Base-by-base conservation (phyloP, 2,113 vertebrate species). In the Trinectes maculatus region DNA sequence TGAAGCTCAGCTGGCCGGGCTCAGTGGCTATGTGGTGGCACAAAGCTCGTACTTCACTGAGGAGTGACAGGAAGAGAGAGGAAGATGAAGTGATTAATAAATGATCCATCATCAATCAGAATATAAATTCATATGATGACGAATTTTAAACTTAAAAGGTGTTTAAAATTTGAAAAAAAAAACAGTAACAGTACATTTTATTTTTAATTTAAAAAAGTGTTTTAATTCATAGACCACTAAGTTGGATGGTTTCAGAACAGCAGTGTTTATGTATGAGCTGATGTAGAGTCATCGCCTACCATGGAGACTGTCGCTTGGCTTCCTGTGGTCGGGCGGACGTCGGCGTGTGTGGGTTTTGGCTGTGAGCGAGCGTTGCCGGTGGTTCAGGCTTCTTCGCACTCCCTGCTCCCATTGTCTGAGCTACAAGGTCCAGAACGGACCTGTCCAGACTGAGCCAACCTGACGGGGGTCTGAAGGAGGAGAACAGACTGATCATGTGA, bases 11-110 rank as follows among this genome's bases (percentile, higher is more conserved):
- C 66, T 97, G 98, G 44, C 94, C 95, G 0, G 92, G 87, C 85
- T 96, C 95, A 0, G 95, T 95, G 84, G 96, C 96, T 16, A 95
- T 91, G 79, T 96, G 96, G 88, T 97, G 95, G 77, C 96, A 97
- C 66, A 97, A 77, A 0, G 96, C 95, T 78, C 94, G 94, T 16
- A 97, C 95, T 66, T 95, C 91, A 2, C 97, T 98, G 91, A 36
- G 3, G 68, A 25, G 51, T 12, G 13, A 82, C 21, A 16, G 29
- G 18, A 29, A 26, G 4, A 33, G 33, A 54, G 33, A 36, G 3
- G 5, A 10, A 19, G n/a, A n/a, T n/a, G n/a, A 18, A 11, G 26
- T 8, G 18, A n/a, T 43, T 3, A 36, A 5, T 31, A 31, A 31
- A 31, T 31, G 29, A 31, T 31, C 29, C 4, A 8, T 31, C 29